Evolutionary conservation across 2,113 vertebrate species (phyloP), one percentile per base, ranked within the genome.

Genomic region (Nyctibius bracteatus): DNA sequence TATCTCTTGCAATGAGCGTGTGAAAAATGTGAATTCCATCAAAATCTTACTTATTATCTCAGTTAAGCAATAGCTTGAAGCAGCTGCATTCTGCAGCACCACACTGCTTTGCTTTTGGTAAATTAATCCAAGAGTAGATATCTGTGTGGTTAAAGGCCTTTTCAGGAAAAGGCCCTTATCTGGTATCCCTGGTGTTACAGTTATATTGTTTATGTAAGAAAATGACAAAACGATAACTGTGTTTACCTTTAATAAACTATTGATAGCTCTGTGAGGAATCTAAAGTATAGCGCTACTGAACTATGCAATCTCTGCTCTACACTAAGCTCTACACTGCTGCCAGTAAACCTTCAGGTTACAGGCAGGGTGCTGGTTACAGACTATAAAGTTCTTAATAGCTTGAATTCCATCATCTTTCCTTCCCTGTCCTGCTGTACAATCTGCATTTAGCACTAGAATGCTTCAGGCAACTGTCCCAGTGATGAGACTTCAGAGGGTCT

Each of bases 131-230:
- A 54, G 73, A 43, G 66, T 3, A 65, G n/a, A 9, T 55, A 66
- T 15, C 22, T 0, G 0, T 43, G 55, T 0, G 3, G n/a, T 47
- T 31, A 30, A 6, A 41, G 77, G 41, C 17, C 41, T 79, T 63
- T 57, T 4, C 62, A 80, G 82, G 66, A 37, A 61, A 52, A 88
- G 25, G 21, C 10, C 18, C 46, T 65, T 94, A 61, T 35, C 65
- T 68, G 30, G 17, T 41, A 22, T n/a, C 39, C 51, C 88, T 71
- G 73, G 39, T 31, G 61, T 12, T 47, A 41, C 89, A 87, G 77
- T 57, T 66, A 22, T 8, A 30, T 18, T 72, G 47, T 33, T 91
- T 31, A 5, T 43, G 57, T 39, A 82, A 82, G 81, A 61, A 85
- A 91, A 75, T 63, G 28, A 59, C 63, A 74, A 47, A 71, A 39